Evolutionary conservation across 1,140 invertebrate genomes (phyloP), one percentile per base, ranked within the genome.

Genomic region (Cherax destructor): DNA sequence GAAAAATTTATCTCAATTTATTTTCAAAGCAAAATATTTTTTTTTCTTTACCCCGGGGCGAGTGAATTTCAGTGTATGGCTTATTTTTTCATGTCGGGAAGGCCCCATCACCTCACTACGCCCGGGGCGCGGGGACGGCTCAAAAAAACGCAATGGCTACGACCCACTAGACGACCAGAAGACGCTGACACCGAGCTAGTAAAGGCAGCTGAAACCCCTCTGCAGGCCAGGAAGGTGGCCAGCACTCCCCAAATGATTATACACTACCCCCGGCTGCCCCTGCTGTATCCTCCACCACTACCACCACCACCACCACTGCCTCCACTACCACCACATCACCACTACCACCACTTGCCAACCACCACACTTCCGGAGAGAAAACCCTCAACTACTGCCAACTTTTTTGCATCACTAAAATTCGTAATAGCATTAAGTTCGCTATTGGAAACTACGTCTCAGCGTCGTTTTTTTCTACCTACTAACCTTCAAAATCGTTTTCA

Each of bases 351-450:
- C 86, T 13, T 41, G 30, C 30, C 30, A 41, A 41, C 30, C 30
- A 41, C 30, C 30, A 92, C 92, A 24, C 78, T 93, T 65, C 92
- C 92, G 21, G 92, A 93, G 59, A 89, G 92, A 91, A 81, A 91
- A 10, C 11, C 13, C 13, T 41, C 30, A 41, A 41, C 30, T 41
- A 41, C 30, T 41, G 2, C 0, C 30, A 2, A 41, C 0, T 2
- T 0, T 41, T 41, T 41, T 41, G 30, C 7, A 30, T 47, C n/a
- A 56, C 47, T 65, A 16, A n/a, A 0, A 52, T 11, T 59, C 16
- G 56, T 16, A 7, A 59, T 59, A 59, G 11, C 11, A 59, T 59
- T 7, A 59, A 59, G 56, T 59, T 59, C 11, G 56, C 11, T 59
- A 41, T 41, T 41, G 30, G 30, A 41, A 41, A 41, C 30, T 41